Evolutionary conservation across 2,888 invertebrate genomes (phyloP).

Genomic region (Lepidocyrtinus sp.): DNA sequence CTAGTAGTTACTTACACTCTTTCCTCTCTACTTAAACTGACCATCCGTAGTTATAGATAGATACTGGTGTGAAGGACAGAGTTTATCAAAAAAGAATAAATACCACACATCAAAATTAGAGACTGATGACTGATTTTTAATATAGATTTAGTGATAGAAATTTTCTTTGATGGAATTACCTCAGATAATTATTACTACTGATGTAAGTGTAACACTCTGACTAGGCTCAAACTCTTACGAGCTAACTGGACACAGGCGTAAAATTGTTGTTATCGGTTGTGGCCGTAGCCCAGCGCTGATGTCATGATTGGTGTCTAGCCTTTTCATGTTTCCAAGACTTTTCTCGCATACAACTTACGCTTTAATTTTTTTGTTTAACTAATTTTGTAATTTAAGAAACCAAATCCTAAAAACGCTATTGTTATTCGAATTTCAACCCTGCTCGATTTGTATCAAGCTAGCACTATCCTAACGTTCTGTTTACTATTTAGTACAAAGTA

Average conservation of each 20-base stretch:
- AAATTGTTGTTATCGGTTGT: background rate
- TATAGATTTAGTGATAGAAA: background rate
- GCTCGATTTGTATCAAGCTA: background rate
- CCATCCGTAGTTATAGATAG: no score
- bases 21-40: no score
- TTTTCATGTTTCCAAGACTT: constrained; percentile 8
- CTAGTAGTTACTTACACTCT: no score
- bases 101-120: background rate
- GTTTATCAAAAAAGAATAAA: no score
- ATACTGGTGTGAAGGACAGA: no score
- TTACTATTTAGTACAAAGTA: constrained; percentile 23
- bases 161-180: background rate
- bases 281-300: no score
- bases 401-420: background rate
- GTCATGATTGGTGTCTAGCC: background rate
- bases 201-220: background rate
- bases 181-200: background rate
- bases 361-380: background rate
- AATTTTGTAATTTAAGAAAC: background rate
- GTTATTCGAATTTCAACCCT: background rate
- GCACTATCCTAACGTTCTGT: background rate
- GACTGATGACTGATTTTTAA: constrained; percentile 6
- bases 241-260: background rate
- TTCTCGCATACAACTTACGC: background rate
- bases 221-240: background rate